phyloP scores from a whole-genome alignment of 2,113 vertebrate genomes.

The Peromyscus leucopus region DNA sequence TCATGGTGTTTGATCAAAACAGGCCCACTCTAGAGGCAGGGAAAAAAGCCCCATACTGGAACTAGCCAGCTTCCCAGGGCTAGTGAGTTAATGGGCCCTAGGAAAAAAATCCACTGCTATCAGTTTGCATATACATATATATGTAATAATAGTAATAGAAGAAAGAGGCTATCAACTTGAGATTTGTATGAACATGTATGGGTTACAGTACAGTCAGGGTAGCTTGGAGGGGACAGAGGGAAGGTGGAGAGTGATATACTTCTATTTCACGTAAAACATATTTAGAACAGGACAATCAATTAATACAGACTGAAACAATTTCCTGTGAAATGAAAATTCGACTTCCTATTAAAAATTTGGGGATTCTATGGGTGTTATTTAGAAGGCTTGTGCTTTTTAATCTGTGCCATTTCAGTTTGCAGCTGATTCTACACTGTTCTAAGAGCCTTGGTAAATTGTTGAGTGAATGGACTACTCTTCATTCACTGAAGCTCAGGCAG shows the following conservation, averaged over 20 bases:
- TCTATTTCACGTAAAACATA: neutral
- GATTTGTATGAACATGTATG: neutral
- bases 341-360: neutral
- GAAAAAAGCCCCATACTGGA: neutral
- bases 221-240: neutral
- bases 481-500: neutral
- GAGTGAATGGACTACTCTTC: neutral
- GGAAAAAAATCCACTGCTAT: neutral
- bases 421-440: neutral
- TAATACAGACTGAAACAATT: neutral
- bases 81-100: neutral
- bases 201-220: neutral
- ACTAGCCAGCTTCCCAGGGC: neutral
- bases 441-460: conserved; percentile 32
- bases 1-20: neutral
- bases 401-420: neutral
- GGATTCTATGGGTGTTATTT: neutral
- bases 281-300: neutral
- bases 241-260: neutral
- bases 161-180: neutral
- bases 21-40: neutral
- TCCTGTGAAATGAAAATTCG: neutral
- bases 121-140: neutral
- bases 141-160: neutral
- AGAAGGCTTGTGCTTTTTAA: neutral